A percentile compares a stretch with the other conserved stretches of the same genome.
Conservation (phyloP, 2,797 vertebrate genomes). For the Cossypha dichroa region DNA sequence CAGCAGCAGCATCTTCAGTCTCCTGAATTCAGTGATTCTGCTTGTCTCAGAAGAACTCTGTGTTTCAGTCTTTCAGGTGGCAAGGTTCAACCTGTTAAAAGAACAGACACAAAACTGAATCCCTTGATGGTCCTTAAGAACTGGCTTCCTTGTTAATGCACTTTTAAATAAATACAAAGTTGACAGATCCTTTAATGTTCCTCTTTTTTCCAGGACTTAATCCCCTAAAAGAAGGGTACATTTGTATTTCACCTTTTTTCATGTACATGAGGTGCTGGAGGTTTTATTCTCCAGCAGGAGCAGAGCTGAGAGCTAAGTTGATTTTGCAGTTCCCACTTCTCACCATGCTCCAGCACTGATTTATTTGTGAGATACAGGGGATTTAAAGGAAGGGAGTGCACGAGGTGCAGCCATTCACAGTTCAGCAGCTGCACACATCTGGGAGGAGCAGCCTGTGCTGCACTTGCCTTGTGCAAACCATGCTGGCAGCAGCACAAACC, state of each 20-base stretch:
- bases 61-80: slow-evolving; percentile 73
- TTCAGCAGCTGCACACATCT: background rate
- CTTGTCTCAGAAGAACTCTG: slow-evolving; percentile 78
- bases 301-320: background rate
- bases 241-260: background rate
- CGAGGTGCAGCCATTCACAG: background rate
- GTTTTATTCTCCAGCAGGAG: background rate
- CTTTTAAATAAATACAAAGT: background rate
- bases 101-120: background rate
- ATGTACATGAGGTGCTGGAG: background rate
- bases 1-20: slow-evolving; percentile 91
- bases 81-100: slow-evolving; percentile 78
- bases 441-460: background rate
- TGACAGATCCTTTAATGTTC: background rate
- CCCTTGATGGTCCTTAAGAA: background rate
- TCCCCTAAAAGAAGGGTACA: background rate
- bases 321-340: background rate
- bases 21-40: slow-evolving; percentile 79
- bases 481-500: background rate
- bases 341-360: background rate
- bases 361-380: background rate
- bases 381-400: background rate
- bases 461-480: background rate
- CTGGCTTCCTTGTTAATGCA: background rate
- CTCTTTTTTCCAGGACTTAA: background rate